phyloP scores from a whole-genome alignment of 2,113 vertebrate species.

The Myiagra hebetior region DNA sequence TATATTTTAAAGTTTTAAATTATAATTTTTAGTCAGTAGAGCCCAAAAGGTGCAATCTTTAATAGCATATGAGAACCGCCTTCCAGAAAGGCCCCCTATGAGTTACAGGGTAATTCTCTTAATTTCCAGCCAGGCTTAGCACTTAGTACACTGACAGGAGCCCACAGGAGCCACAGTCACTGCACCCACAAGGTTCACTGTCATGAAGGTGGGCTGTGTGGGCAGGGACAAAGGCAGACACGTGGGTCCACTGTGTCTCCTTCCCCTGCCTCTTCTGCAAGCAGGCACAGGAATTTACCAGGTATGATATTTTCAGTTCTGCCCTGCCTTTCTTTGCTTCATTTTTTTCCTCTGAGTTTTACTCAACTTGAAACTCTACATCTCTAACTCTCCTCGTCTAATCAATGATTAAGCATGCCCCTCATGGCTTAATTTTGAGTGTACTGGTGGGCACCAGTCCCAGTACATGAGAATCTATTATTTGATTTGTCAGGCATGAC shows the following conservation, averaged over 20 bases:
- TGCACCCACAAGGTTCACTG: neutral
- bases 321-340: accelerated
- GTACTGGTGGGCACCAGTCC: neutral
- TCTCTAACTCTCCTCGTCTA: neutral
- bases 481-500: neutral
- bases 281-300: neutral
- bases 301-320: neutral
- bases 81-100: neutral
- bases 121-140: neutral
- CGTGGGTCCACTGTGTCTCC: accelerated
- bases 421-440: neutral
- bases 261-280: neutral
- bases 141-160: neutral
- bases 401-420: neutral
- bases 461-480: neutral
- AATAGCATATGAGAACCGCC: accelerated
- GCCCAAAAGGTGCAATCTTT: neutral
- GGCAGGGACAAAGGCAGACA: neutral
- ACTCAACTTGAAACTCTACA: neutral
- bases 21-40: neutral
- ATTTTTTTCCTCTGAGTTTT: neutral
- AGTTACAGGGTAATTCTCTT: neutral
- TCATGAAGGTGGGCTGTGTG: neutral
- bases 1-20: slow-evolving; percentile 16
- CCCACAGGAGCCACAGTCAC: neutral